Conservation (phyloP, 2,888 invertebrate species). For the Habrosyne pyritoides region DNA sequence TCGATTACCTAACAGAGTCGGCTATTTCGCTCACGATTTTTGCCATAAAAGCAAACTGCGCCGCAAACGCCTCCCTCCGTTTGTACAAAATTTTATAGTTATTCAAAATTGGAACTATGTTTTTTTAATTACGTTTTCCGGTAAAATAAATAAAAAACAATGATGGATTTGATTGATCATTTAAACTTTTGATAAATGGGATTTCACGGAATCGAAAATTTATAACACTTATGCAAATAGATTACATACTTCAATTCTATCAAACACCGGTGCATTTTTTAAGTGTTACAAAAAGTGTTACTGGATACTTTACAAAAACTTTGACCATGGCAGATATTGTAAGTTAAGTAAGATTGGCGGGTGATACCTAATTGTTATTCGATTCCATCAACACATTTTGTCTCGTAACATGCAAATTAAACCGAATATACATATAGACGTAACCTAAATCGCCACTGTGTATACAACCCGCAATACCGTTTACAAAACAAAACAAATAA, state of each 20-base stretch:
- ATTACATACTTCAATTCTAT: background rate
- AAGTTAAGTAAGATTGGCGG: background rate
- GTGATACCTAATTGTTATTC: slow-evolving; percentile 6
- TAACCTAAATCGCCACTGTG: background rate
- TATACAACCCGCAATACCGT: slow-evolving; percentile 6
- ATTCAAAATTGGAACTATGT: slow-evolving; percentile 15
- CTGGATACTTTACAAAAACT: slow-evolving; percentile 1
- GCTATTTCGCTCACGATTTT: slow-evolving; percentile 74
- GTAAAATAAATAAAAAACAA: too few relatives aligned
- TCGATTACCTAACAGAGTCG: slow-evolving; percentile 71
- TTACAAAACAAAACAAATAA: slow-evolving; percentile 22
- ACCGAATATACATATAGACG: background rate
- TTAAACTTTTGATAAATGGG: too few relatives aligned
- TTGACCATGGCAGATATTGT: slow-evolving; percentile 1
- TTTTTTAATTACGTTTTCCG: slow-evolving; percentile 22
- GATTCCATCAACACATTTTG: background rate
- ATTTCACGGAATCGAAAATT: background rate
- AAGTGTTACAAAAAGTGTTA: background rate
- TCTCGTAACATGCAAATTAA: background rate
- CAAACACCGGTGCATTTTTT: background rate
- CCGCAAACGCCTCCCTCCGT: slow-evolving; percentile 7
- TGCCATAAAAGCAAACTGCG: slow-evolving; percentile 40
- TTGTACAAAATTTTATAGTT: slow-evolving; percentile 16
- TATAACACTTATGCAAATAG: background rate
- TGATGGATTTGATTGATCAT: background rate